Evolutionary conservation across 2,888 invertebrate species (phyloP).

Genomic region (Cheilosia urbana): DNA sequence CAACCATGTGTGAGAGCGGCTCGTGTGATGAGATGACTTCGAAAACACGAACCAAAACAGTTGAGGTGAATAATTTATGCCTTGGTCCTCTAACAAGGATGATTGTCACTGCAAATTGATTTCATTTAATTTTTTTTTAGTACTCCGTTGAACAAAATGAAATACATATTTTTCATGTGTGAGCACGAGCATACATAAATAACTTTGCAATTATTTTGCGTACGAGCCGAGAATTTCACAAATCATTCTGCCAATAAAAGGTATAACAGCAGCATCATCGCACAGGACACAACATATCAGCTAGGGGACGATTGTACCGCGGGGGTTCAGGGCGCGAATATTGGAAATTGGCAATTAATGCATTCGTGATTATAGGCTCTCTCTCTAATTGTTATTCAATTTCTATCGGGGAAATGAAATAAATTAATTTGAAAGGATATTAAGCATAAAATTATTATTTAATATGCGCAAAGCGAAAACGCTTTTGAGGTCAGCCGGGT

Average conservation of each 20-base stretch:
- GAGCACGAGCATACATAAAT: constrained; percentile 32
- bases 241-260: constrained; percentile 45
- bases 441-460: constrained; percentile 70
- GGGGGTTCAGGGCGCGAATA: constrained; percentile 22
- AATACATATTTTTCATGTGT: constrained; percentile 35
- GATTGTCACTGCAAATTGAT: constrained; percentile 26
- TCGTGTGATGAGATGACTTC: background rate
- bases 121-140: background rate
- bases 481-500: constrained; percentile 42
- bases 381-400: constrained; percentile 71
- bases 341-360: constrained; percentile 70
- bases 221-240: constrained; percentile 38
- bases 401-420: constrained; percentile 69
- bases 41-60: background rate
- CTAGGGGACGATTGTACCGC: background rate
- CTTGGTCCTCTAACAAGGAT: constrained; percentile 8
- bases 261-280: background rate
- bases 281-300: background rate
- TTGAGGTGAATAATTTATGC: background rate
- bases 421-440: constrained; percentile 70
- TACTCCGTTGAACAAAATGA: constrained; percentile 11
- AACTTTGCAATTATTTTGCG: constrained; percentile 61
- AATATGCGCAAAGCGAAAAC: constrained; percentile 47
- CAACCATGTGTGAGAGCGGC: constrained; percentile 1
- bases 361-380: constrained; percentile 59